A percentile compares a stretch with the other conserved stretches of the same genome.
These are phyloP conservation scores for Lasioglossum marginatum DNA, from an alignment of 2,888 invertebrate species.

Conservation along the genomic window DNA sequence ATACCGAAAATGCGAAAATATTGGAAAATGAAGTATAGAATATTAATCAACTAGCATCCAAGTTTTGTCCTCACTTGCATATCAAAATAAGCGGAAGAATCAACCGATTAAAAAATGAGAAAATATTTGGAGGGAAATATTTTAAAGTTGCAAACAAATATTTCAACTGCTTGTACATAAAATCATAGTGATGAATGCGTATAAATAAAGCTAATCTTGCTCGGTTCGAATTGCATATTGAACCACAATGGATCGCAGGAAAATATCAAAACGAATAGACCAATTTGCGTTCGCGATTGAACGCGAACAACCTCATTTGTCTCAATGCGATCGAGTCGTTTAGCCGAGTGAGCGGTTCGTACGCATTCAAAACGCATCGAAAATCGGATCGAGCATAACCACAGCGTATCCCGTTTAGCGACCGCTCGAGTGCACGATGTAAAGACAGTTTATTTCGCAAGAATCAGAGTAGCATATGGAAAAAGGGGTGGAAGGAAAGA, in stretches of 20 bases:
- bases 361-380: background rate
- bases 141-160: too few species aligned
- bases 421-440: conserved; percentile 46
- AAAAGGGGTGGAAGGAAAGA: background rate
- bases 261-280: background rate
- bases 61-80: too few species aligned
- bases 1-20: background rate
- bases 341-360: background rate
- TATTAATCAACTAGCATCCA: background rate
- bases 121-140: too few species aligned
- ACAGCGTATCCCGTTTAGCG: conserved; percentile 18
- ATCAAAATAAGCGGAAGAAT: too few species aligned
- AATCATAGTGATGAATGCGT: too few species aligned
- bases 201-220: background rate
- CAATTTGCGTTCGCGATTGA: conserved; percentile 6
- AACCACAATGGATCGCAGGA: background rate
- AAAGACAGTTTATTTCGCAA: background rate
- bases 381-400: background rate
- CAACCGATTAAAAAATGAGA: too few species aligned
- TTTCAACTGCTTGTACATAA: too few species aligned
- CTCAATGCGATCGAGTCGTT: background rate
- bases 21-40: background rate
- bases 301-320: background rate
- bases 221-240: background rate
- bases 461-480: background rate